These are phyloP conservation scores for Conomelus anceps DNA, from an alignment of 2,888 invertebrate species.

Conservation along the genomic window DNA sequence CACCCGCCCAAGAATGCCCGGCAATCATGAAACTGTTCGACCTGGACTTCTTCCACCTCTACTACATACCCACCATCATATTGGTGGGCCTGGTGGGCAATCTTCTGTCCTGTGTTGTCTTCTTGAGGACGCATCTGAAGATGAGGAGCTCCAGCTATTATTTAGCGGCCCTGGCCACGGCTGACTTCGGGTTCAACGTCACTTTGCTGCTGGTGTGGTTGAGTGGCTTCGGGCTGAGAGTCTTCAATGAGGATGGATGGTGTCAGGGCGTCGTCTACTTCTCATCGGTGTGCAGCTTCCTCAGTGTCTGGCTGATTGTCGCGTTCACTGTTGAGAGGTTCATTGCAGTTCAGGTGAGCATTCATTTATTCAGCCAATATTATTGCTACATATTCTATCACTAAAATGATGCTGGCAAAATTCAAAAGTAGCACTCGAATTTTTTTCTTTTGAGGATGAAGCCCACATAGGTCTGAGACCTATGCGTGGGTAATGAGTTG, in stretches of 20 bases:
- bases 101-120: slow-evolving; percentile 52
- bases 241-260: slow-evolving; percentile 51
- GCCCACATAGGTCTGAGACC: too few species aligned
- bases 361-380: too few species aligned
- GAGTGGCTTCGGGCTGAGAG: slow-evolving; percentile 43
- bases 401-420: too few species aligned
- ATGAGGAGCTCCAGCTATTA: slow-evolving; percentile 58
- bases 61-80: slow-evolving; percentile 53
- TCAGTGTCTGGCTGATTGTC: slow-evolving; percentile 63
- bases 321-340: slow-evolving; percentile 63
- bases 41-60: slow-evolving; percentile 22
- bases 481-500: too few species aligned
- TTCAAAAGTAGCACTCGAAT: too few species aligned
- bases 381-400: too few species aligned
- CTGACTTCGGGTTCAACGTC: slow-evolving; percentile 54
- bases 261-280: slow-evolving; percentile 51
- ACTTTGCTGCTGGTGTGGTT: slow-evolving; percentile 50
- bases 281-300: slow-evolving; percentile 52
- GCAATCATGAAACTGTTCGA: slow-evolving; percentile 20
- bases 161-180: slow-evolving; percentile 53
- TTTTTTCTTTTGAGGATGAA: too few species aligned
- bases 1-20: slow-evolving; percentile 18
- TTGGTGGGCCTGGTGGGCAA: slow-evolving; percentile 55
- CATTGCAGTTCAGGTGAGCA: slow-evolving; percentile 48
- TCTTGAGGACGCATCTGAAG: slow-evolving; percentile 53